Evolutionary conservation across 2,888 invertebrate species (phyloP).

Genomic region (Therioaphis trifolii): DNA sequence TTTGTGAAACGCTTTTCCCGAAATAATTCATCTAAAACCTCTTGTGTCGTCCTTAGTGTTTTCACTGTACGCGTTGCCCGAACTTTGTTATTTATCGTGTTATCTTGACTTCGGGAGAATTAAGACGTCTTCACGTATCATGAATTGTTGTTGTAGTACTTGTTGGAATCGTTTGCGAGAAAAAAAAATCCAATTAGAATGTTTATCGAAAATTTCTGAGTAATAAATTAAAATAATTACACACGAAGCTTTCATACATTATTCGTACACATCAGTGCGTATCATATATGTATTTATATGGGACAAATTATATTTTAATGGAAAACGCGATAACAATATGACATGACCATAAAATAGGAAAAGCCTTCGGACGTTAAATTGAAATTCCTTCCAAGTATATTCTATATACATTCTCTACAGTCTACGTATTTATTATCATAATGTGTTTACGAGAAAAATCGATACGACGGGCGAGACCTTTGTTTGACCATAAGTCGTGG

Average conservation of each 20-base stretch:
- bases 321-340: background rate
- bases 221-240: conserved; percentile 33
- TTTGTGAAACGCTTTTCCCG: conserved; percentile 3
- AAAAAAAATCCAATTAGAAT: background rate
- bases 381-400: background rate
- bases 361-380: conserved; percentile 9
- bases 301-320: background rate
- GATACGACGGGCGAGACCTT: background rate
- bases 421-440: background rate
- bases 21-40: conserved; percentile 38
- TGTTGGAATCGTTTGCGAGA: background rate
- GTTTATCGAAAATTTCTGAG: conserved; percentile 20
- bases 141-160: too few relatives aligned
- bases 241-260: background rate
- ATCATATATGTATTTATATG: too few relatives aligned
- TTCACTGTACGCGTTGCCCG: background rate
- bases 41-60: background rate
- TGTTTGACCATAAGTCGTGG: conserved; percentile 20
- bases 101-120: background rate
- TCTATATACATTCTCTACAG: too few relatives aligned
- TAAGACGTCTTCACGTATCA: background rate
- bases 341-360: background rate
- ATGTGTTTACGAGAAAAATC: background rate
- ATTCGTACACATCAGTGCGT: too few relatives aligned
- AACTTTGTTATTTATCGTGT: conserved; percentile 2